Percentiles rank a stretch among this genome's conserved stretches.
These are phyloP conservation scores for Rhizomys pruinosus DNA, from an alignment of 2,113 vertebrate genomes.

Conservation along the genomic window DNA sequence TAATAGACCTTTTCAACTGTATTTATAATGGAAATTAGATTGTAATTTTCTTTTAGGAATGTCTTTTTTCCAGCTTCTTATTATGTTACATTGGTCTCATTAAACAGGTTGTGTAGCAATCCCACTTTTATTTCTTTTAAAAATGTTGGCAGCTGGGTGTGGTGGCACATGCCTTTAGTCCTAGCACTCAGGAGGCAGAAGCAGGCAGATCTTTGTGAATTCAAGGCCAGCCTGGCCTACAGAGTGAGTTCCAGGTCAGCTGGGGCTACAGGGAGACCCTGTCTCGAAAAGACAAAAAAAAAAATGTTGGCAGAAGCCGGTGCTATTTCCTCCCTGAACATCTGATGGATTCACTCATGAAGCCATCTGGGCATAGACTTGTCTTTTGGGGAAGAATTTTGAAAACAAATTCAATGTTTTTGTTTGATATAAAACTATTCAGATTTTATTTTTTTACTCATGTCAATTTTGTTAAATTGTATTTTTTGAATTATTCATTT, in stretches of 20 bases:
- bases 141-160: not conserved
- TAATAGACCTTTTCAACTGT: not conserved
- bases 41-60: not conserved
- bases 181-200: too few relatives aligned
- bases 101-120: not conserved
- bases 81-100: not conserved
- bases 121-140: not conserved
- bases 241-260: too few relatives aligned
- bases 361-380: not conserved
- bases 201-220: too few relatives aligned
- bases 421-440: not conserved
- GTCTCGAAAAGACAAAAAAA: too few relatives aligned
- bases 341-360: not conserved
- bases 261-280: too few relatives aligned
- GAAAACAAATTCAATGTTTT: not conserved
- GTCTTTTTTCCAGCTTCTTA: not conserved
- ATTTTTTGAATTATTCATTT: not conserved
- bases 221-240: too few relatives aligned
- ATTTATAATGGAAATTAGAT: not conserved
- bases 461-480: not conserved
- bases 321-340: not conserved
- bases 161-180: too few relatives aligned
- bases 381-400: not conserved
- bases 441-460: not conserved
- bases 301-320: not conserved